A percentile compares a stretch with the other conserved stretches of the same genome.
phyloP scores from a whole-genome alignment of 2,888 invertebrate genomes.

The Lymantria monacha region DNA sequence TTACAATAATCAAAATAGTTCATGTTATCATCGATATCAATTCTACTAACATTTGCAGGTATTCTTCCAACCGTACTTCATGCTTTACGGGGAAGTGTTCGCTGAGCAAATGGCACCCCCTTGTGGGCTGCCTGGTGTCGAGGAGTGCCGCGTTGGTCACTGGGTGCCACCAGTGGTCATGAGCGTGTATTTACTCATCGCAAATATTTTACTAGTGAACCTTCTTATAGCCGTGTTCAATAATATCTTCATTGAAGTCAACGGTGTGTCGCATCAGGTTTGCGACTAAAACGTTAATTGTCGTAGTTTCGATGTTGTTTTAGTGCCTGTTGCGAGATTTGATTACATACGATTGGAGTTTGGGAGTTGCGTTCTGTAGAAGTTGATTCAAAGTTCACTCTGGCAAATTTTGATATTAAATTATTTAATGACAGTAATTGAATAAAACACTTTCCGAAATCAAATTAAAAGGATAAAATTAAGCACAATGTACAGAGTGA shows the following conservation, averaged over 20 bases:
- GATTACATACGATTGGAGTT: slow-evolving; percentile 37
- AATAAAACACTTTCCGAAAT: no score
- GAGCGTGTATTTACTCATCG: slow-evolving; percentile 97
- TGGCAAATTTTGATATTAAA: no score
- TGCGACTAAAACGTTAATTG: slow-evolving; percentile 57
- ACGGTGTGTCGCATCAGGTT: slow-evolving; percentile 97
- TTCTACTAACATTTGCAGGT: slow-evolving; percentile 84
- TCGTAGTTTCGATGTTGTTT: slow-evolving; percentile 51
- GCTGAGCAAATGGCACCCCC: slow-evolving; percentile 97
- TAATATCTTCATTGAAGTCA: slow-evolving; percentile 97
- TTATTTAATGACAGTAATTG: no score
- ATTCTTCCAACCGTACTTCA: slow-evolving; percentile 98
- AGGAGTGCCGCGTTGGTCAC: slow-evolving; percentile 90
- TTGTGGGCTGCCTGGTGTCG: slow-evolving; percentile 89
- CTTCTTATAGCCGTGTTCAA: slow-evolving; percentile 99
- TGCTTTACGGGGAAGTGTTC: slow-evolving; percentile 99
- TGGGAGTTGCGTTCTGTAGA: slow-evolving; percentile 14
- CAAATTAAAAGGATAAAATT: no score
- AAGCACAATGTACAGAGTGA: no score
- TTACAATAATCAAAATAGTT: not conserved
- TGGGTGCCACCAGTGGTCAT: slow-evolving; percentile 98
- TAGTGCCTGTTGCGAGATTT: slow-evolving; percentile 78
- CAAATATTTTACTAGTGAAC: slow-evolving; percentile 98
- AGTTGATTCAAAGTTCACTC: no score
- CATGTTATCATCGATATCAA: slow-evolving; percentile 12